Conservation (phyloP, 2,113 vertebrate species). For the Pteronura brasiliensis region DNA sequence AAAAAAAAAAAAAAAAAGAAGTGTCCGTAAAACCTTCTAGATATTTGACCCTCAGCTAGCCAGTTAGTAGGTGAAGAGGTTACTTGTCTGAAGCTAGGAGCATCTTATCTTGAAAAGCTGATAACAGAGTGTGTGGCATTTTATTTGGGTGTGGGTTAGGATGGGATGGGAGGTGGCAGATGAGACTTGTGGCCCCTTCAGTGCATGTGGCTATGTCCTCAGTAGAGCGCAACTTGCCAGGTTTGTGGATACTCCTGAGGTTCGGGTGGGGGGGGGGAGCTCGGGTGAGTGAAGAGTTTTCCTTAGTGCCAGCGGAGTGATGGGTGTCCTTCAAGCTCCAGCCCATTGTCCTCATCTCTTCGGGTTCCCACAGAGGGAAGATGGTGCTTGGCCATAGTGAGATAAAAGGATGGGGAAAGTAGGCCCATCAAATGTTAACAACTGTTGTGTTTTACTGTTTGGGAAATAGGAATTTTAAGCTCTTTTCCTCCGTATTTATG, state of each 20-base stretch:
- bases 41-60: background rate
- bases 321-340: background rate
- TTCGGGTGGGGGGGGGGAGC: background rate
- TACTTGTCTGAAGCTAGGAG: background rate
- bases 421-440: background rate
- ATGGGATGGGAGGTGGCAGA: background rate
- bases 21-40: background rate
- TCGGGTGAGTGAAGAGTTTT: background rate
- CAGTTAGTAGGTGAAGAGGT: background rate
- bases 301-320: background rate
- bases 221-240: background rate
- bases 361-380: background rate
- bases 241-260: background rate
- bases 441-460: background rate
- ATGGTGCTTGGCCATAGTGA: background rate
- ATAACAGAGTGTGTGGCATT: background rate
- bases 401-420: background rate
- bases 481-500: background rate
- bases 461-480: background rate
- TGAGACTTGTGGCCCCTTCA: background rate
- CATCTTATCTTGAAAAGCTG: background rate
- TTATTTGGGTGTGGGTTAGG: background rate
- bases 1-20: background rate
- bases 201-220: background rate
- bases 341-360: background rate